These are phyloP conservation scores for Drosophila sordidula DNA, from an alignment of 2,888 invertebrate species.

Conservation along the genomic window DNA sequence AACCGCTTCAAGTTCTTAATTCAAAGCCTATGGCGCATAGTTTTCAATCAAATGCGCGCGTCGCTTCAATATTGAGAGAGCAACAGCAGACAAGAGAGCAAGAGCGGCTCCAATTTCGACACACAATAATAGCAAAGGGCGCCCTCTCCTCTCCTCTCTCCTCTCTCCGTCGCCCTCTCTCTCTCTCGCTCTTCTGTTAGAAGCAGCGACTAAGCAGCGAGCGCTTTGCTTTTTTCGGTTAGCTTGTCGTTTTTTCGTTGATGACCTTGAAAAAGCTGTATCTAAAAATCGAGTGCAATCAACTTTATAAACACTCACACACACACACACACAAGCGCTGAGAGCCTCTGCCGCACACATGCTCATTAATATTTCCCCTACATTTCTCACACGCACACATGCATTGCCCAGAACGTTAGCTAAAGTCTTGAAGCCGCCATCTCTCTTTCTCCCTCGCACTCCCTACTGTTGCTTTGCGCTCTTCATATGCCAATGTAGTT, in stretches of 20 bases:
- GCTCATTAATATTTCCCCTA: conserved; percentile 71
- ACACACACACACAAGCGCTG: conserved; percentile 42
- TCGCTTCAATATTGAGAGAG: conserved; percentile 26
- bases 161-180: background rate
- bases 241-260: conserved; percentile 75
- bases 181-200: conserved; percentile 32
- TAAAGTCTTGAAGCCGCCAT: conserved; percentile 62
- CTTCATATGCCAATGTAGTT: conserved; percentile 31
- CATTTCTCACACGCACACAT: conserved; percentile 50
- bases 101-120: conserved; percentile 50
- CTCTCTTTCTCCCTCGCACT: conserved; percentile 19
- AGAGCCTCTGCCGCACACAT: conserved; percentile 46
- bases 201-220: conserved; percentile 56
- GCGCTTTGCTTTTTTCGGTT: conserved; percentile 62
- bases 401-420: conserved; percentile 61
- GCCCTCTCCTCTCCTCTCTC: conserved; percentile 5
- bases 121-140: conserved; percentile 32
- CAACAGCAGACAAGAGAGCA: conserved; percentile 15
- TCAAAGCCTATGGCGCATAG: conserved; percentile 57
- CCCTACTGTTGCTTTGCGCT: conserved; percentile 23
- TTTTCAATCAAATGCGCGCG: conserved; percentile 49
- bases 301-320: conserved; percentile 79
- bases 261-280: conserved; percentile 85
- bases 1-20: conserved; percentile 23
- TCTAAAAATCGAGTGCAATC: conserved; percentile 85